These are phyloP conservation scores for Mormoops blainvillei DNA, from an alignment of 2,113 vertebrate species.

Conservation along the genomic window DNA sequence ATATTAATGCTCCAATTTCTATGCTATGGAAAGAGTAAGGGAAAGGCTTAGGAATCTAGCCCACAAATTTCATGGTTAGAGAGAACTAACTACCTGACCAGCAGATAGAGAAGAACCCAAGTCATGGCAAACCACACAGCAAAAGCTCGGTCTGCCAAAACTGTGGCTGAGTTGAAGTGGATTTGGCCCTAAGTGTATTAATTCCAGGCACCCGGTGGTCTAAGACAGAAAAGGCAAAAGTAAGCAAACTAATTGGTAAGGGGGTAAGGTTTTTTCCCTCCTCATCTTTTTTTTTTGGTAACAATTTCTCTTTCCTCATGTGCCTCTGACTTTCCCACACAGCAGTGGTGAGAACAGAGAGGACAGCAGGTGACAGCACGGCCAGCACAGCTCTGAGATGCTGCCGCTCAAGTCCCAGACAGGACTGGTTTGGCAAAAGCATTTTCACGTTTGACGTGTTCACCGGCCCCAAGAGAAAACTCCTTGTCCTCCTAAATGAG, in stretches of 20 bases:
- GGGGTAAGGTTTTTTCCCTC: conserved; percentile 6
- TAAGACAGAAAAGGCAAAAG: conserved; percentile 67
- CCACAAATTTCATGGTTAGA: conserved; percentile 67
- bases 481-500: not conserved
- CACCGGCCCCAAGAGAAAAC: not conserved
- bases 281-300: not conserved
- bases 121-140: conserved; percentile 64
- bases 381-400: rapidly evolving
- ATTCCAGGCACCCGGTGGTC: conserved; percentile 75
- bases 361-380: not conserved
- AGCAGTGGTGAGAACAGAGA: not conserved
- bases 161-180: conserved; percentile 72
- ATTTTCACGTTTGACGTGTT: not conserved
- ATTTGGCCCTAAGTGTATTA: conserved; percentile 72
- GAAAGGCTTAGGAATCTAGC: conserved; percentile 41
- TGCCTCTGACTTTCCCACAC: not conserved
- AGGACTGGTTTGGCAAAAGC: not conserved
- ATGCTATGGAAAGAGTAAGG: conserved; percentile 60
- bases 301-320: not conserved
- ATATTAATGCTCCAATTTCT: conserved; percentile 50
- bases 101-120: conserved; percentile 37
- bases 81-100: conserved; percentile 69
- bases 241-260: conserved; percentile 60
- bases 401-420: not conserved
- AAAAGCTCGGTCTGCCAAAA: conserved; percentile 39